Evolutionary conservation across 2,113 vertebrate genomes (phyloP).

Genomic region (Corythoichthys intestinalis): DNA sequence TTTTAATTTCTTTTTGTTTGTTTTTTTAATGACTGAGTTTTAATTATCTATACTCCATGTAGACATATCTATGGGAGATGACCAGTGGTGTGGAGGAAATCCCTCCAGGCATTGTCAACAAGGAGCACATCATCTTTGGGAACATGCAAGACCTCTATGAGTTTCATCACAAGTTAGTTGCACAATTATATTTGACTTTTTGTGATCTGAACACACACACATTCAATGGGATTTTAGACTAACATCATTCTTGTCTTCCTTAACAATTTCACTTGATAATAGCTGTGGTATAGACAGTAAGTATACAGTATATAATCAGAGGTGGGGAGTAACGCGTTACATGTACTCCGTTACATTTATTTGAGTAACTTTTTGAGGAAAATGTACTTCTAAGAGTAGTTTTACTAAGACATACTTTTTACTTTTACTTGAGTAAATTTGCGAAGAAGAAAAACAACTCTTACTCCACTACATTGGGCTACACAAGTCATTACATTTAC

Average conservation of each 20-base stretch:
- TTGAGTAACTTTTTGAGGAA: too few species aligned
- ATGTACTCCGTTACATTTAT: too few species aligned
- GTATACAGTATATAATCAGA: too few species aligned
- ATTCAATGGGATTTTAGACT: not conserved
- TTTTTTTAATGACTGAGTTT: not conserved
- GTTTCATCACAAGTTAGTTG: slow-evolving; percentile 96
- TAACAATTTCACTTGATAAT: not conserved
- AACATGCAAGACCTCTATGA: slow-evolving; percentile 99
- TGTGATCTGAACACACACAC: not conserved
- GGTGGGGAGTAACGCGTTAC: too few species aligned
- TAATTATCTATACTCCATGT: not conserved
- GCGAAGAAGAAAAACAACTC: too few species aligned
- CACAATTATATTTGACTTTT: not conserved
- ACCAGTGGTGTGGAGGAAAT: slow-evolving; percentile 98
- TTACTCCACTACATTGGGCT: too few species aligned
- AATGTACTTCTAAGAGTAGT: too few species aligned
- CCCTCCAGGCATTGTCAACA: slow-evolving; percentile 94
- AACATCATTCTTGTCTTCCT: not conserved
- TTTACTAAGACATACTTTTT: too few species aligned
- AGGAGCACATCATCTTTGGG: slow-evolving; percentile 97
- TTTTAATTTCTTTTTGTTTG: not conserved
- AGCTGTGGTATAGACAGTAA: too few species aligned
- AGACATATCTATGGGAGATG: slow-evolving; percentile 99
- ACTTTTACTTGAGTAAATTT: too few species aligned
- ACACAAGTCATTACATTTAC: too few species aligned